These are phyloP conservation scores for Macaria notata DNA, from an alignment of 2,888 invertebrate species.

Conservation along the genomic window DNA sequence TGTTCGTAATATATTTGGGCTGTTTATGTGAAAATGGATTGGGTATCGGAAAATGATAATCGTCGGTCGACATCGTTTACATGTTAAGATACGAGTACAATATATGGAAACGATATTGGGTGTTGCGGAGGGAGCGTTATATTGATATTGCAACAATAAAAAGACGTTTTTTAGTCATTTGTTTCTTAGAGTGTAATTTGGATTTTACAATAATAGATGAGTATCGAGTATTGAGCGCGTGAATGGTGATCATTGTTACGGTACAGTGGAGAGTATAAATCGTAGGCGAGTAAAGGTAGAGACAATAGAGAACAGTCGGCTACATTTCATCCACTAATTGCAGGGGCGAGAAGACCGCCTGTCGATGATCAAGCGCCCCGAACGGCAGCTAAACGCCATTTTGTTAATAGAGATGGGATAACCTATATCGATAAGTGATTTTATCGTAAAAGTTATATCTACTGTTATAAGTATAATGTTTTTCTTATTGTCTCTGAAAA, in stretches of 20 bases:
- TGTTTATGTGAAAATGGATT: constrained; percentile 27
- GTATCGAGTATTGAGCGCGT: constrained; percentile 24
- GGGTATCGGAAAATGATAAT: constrained; percentile 21
- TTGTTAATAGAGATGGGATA: constrained; percentile 39
- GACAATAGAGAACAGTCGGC: constrained; percentile 58
- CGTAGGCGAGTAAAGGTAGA: constrained; percentile 47
- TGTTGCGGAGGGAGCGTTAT: background rate
- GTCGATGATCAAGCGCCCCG: constrained; percentile 54
- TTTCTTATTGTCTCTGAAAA: too few relatives aligned
- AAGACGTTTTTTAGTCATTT: too few relatives aligned
- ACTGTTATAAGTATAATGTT: background rate
- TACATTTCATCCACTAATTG: constrained; percentile 70
- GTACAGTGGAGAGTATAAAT: constrained; percentile 37
- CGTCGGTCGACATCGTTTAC: constrained; percentile 1
- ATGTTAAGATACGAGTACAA: background rate
- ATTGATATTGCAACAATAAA: too few relatives aligned
- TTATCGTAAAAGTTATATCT: background rate
- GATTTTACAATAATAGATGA: too few relatives aligned
- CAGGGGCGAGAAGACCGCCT: constrained; percentile 53
- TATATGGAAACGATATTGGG: background rate
- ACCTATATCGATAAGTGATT: constrained; percentile 17
- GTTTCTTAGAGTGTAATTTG: too few relatives aligned
- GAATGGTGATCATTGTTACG: constrained; percentile 33
- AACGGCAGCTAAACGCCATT: constrained; percentile 67
- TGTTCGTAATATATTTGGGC: constrained; percentile 35